These are phyloP conservation scores for Pomatorhinus ruficollis DNA, from an alignment of 2,113 vertebrate genomes.

Conservation along the genomic window DNA sequence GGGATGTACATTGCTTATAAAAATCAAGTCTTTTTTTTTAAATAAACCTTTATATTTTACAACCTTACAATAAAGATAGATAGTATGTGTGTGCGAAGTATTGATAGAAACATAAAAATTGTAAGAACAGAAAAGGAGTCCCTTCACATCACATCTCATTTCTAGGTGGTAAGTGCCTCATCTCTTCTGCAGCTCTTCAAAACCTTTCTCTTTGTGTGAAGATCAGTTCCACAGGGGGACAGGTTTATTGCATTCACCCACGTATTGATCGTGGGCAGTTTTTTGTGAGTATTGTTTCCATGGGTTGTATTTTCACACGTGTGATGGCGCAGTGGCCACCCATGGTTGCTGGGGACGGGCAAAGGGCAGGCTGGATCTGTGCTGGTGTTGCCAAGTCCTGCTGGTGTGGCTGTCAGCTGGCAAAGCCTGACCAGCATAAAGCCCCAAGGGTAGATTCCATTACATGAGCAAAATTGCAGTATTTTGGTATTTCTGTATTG, in stretches of 20 bases:
- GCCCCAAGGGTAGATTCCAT: not conserved
- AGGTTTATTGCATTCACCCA: not conserved
- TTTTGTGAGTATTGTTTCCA: not conserved
- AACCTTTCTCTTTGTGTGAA: not conserved
- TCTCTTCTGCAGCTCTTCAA: not conserved
- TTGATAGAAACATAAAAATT: not conserved
- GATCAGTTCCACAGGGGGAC: not conserved
- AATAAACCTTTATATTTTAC: not conserved
- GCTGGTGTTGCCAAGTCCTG: not conserved
- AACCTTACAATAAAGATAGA: not conserved
- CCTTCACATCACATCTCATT: not conserved
- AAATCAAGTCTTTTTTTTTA: not conserved
- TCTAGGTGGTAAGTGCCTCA: not conserved
- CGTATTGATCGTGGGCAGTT: not conserved
- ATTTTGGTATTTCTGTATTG: not conserved
- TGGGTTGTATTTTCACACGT: not conserved
- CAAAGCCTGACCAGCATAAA: not conserved
- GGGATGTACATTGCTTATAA: not conserved
- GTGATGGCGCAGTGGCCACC: fast-evolving
- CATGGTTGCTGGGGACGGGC: fast-evolving
- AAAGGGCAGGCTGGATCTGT: fast-evolving
- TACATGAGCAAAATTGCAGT: not conserved
- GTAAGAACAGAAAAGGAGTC: not conserved
- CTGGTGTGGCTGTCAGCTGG: not conserved
- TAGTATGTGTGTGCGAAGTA: not conserved